Base-by-base conservation (phyloP, 2,113 vertebrate genomes). In the Crotalus horridus region DNA sequence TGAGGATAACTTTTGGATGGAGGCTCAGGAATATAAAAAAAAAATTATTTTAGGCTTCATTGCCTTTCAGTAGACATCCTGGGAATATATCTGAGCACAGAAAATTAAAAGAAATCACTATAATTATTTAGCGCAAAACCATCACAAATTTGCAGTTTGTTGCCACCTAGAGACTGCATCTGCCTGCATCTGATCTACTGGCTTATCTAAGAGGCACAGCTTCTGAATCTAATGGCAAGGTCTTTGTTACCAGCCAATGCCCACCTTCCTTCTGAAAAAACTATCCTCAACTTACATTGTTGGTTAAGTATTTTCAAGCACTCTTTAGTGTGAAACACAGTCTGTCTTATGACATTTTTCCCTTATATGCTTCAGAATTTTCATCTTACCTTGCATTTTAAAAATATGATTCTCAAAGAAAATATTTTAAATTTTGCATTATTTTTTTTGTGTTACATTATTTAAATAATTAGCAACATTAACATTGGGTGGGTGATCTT, bases 31-130 rank as follows among this genome's bases (percentile, higher is more conserved):
- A 99, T 99, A 97, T 99, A 98, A 95, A 97, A 98, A 95, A 99
- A 99, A 97, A 99, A 94, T 99, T 99, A 69, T 99, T 99, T 97
- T 99, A 99, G 43, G 99, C 98, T 95, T 99, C 99, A 0, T 99
- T 99, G 97, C 99, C 99, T 98, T 99, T 99, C 97, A 99, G 98
- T 99, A 99, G 97, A 99, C 99, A 98, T 99, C 99, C 96, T 99
- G 99, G 97, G 99, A 99, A 97, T 99, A 99, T 0, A 99, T 99
- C 99, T 99, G 97, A 3, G 53, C 58, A 95, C 43, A 96, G 91
- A 97, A 39, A 94, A 98, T 51, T n/a, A 89, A 91, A 90, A 74
- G 85, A 95, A 64, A 33, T 1, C 85, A 94, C 4, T 55, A 94
- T 39, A 64, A 64, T 64, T 64, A 64, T 64, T 64, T 64, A 23